Evolutionary conservation across 2,888 invertebrate species (phyloP).

Genomic region (Lucinisca nassula): DNA sequence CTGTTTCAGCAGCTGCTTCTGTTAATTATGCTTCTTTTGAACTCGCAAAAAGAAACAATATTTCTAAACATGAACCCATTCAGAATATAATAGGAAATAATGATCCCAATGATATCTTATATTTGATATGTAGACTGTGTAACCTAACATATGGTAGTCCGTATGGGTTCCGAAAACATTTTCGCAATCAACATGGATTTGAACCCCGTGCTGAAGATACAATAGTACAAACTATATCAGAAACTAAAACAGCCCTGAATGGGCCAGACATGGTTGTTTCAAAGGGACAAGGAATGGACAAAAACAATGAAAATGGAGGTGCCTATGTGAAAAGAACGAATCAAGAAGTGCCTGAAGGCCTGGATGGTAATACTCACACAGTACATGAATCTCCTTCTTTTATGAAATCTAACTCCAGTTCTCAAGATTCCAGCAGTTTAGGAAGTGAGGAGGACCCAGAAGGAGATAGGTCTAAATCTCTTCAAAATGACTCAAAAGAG

Average conservation of each 20-base stretch:
- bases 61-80: constrained; percentile 85
- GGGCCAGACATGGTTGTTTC: constrained; percentile 34
- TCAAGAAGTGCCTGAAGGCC: neutral
- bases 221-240: constrained; percentile 86
- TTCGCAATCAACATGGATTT: constrained; percentile 86
- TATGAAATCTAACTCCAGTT: neutral
- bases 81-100: constrained; percentile 85
- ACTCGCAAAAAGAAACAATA: constrained; percentile 62
- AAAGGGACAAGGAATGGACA: neutral
- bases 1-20: neutral
- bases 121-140: constrained; percentile 85
- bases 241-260: constrained; percentile 80
- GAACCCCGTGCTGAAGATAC: constrained; percentile 86
- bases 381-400: neutral
- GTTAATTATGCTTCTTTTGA: constrained; percentile 47
- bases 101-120: constrained; percentile 85
- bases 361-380: neutral
- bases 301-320: neutral
- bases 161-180: constrained; percentile 86
- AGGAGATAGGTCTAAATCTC: constrained; percentile 15
- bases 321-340: neutral
- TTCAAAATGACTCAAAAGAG: constrained; percentile 64
- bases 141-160: constrained; percentile 85
- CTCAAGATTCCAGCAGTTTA: neutral
- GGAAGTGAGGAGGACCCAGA: constrained; percentile 12